These are phyloP conservation scores for Spizaetus ornatus DNA, from an alignment of 2,113 vertebrate species.

Conservation along the genomic window DNA sequence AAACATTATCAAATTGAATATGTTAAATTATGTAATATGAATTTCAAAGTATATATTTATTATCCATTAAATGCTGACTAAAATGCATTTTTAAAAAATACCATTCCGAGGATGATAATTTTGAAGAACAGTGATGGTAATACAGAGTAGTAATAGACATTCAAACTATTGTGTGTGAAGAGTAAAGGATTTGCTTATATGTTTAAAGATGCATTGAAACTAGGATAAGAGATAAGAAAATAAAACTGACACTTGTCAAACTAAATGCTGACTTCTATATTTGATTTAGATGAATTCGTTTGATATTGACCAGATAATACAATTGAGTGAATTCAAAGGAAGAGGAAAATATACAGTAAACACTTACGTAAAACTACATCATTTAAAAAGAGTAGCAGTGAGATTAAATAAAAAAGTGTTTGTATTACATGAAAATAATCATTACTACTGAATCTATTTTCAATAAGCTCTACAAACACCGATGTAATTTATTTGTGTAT, in stretches of 20 bases:
- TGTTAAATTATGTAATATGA: neutral
- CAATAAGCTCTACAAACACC: neutral
- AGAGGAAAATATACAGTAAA: neutral
- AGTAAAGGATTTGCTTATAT: neutral
- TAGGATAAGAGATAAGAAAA: conserved; percentile 5
- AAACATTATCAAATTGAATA: neutral
- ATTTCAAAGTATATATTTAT: neutral
- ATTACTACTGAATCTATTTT: neutral
- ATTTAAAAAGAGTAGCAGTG: neutral
- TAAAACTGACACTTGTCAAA: conserved; percentile 22
- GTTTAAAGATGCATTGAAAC: neutral
- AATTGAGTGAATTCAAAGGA: neutral
- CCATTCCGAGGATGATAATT: neutral
- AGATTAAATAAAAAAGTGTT: neutral
- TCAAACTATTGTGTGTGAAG: neutral
- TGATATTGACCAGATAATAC: neutral
- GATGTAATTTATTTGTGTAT: neutral
- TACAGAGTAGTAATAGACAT: neutral
- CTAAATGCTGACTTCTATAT: neutral
- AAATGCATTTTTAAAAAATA: neutral
- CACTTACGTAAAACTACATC: neutral
- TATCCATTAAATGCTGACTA: neutral
- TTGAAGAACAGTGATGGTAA: neutral
- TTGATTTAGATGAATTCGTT: neutral
- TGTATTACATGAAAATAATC: neutral